Evolutionary conservation across 2,797 vertebrate species (phyloP), one percentile per base, ranked within the genome.

Genomic region (Mionectes olivaceus): DNA sequence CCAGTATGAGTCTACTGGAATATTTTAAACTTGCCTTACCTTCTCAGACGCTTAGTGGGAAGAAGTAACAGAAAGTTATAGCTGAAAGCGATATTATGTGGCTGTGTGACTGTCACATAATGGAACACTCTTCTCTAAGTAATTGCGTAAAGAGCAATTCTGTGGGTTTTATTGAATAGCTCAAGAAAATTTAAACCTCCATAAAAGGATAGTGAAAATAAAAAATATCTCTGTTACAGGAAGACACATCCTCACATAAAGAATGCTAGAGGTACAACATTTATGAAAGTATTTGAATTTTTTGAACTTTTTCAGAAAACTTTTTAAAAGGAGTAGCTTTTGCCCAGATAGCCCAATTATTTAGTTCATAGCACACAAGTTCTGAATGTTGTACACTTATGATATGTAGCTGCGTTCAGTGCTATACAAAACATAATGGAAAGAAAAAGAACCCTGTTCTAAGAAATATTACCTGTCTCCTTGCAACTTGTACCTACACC

Each of bases 161-260:
- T 73, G 71, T 87, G 90, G 82, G 35, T 91, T 96, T 95, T 95
- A 92, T n/a, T 80, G 94, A 96, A 88, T 47, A 95, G 65, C 80
- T 91, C 46, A 41, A 80, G 94, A 83, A 92, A 96, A 93, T 90
- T 94, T 90, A 87, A 96, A 85, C n/a, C 46, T 55, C 67, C 70
- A 80, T 91, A 82, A 94, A 75, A 59, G 32, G 57, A 71, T 8
- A 53, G 67, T 28, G 39, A 87, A 77, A 87, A 76, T 67, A 67
- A 87, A 85, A 94, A 90, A 73, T 33, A 83, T 74, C 68, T 88
- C 39, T 79, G 44, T 96, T 97, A 77, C 83, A 81, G 91, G 90
- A 97, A 97, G 67, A 55, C 32, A 61, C 2, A 0, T 44, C n/a
- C 63, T 86, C 50, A 57, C 39, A 43, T 47, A 46, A 84, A 59